A percentile compares a stretch with the other conserved stretches of the same genome.
phyloP scores from a whole-genome alignment of 2,113 vertebrate species.

The Pachypanchax playfairii region DNA sequence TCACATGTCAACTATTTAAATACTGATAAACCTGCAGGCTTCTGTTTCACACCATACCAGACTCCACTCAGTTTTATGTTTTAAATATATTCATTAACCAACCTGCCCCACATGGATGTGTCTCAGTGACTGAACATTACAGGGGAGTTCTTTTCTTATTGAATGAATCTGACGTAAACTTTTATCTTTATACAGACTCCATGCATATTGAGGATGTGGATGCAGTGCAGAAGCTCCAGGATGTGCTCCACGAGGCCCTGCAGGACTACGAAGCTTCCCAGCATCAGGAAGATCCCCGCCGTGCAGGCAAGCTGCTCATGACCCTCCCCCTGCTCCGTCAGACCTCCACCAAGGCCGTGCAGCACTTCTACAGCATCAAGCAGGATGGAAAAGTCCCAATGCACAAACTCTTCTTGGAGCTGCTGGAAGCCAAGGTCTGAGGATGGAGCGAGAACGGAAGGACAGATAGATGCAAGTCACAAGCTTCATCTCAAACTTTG shows the following conservation, averaged over 20 bases:
- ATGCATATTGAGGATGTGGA: slow-evolving; percentile 99
- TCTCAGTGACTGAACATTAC: no score
- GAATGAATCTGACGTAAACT: background rate
- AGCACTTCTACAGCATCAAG: slow-evolving; percentile 99
- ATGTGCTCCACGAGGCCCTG: slow-evolving; percentile 96
- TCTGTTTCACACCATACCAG: background rate
- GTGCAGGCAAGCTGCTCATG: slow-evolving; percentile 98
- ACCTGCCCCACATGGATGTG: no score
- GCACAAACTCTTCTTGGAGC: slow-evolving; percentile 99
- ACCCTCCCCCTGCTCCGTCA: slow-evolving; percentile 96
- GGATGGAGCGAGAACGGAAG: slow-evolving; percentile 34
- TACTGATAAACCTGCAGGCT: background rate
- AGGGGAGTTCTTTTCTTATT: background rate
- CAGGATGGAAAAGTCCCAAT: slow-evolving; percentile 99
- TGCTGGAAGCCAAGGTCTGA: slow-evolving; percentile 99
- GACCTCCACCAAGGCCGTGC: slow-evolving; percentile 98
- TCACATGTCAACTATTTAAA: slow-evolving; percentile 5
- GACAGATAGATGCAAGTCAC: slow-evolving; percentile 36
- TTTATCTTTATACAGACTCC: slow-evolving; percentile 82
- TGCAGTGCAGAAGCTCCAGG: slow-evolving; percentile 98
- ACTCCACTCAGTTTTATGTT: no score
- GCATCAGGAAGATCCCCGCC: slow-evolving; percentile 94
- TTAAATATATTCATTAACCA: no score
- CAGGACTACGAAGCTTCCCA: slow-evolving; percentile 97
- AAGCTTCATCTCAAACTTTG: slow-evolving; percentile 49